Base-by-base conservation (phyloP, 2,888 invertebrate genomes). In the Acholoe squamosa region DNA sequence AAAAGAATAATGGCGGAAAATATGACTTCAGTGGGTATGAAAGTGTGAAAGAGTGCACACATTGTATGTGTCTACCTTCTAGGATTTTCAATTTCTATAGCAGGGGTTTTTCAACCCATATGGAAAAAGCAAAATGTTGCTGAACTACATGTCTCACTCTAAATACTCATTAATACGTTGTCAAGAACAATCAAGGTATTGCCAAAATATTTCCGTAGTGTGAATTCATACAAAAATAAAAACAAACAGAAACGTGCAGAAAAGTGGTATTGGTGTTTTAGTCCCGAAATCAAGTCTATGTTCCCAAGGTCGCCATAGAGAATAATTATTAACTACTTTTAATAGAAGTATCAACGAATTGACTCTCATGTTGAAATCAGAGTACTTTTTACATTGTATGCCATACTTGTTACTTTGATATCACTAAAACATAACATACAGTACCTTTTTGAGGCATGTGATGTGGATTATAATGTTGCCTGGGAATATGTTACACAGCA, bases 51-150 rank as follows among this genome's bases (percentile, higher is more conserved):
- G 31, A 28, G 25, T 7, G 71, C 14, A 16, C 33, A 19, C 80
- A 80, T n/a, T 33, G 80, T 80, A 33, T 76, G 25, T 25, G 76
- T 76, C 31, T 28, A 25, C 25, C 19, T 80, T 80, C 33, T 80
- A 80, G 33, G 16, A 22, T 33, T 43, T 80, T 76, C 76, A 28
- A 28, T 76, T 80, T 33, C 33, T 80, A 86, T 86, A 86, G 52
- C 52, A 56, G 56, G 86, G 86, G 86, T 86, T 86, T 86, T 86
- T 86, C 54, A 86, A 86, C 86, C 86, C 86, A 86, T 12, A 86
- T 86, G 86, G 56, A 86, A 54, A 56, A 86, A 86, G 86, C 86
- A 86, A 86, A 86, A 86, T 80, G 80, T 80, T 80, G 80, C 80
- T 80, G 80, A 80, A 80, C 43, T 80, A 43, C 43, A 43, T 43